Conservation (phyloP, 2,888 invertebrate genomes). For the Zhuqinia jingwanae region DNA sequence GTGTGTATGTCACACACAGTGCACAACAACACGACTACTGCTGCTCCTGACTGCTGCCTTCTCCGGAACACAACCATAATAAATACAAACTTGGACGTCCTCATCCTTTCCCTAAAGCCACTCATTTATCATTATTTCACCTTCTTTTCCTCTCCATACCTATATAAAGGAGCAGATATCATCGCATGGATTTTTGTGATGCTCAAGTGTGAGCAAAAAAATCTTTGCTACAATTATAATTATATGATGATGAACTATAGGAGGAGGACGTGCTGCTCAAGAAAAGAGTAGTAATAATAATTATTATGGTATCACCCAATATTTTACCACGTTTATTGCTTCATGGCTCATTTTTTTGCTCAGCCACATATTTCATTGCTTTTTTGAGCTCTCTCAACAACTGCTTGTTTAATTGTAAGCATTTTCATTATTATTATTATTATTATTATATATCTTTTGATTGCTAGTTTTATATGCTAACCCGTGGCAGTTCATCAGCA, state of each 20-base stretch:
- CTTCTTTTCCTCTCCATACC: conserved; percentile 24
- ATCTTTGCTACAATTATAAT: neutral
- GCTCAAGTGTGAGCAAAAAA: too few species aligned
- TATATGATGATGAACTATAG: too few species aligned
- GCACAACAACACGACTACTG: conserved; percentile 11
- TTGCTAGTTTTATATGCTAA: conserved; percentile 55
- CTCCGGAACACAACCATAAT: neutral
- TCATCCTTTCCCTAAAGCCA: conserved; percentile 39
- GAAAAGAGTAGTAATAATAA: too few species aligned
- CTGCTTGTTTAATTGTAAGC: conserved; percentile 32
- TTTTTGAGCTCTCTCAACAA: conserved; percentile 14
- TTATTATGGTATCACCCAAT: conserved; percentile 46
- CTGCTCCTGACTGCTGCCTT: neutral
- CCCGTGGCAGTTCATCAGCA: conserved; percentile 71
- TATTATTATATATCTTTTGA: too few species aligned
- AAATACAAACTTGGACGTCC: neutral
- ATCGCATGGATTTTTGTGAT: conserved; percentile 7
- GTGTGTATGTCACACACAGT: conserved; percentile 51
- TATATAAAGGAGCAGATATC: conserved; percentile 43
- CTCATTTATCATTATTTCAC: conserved; percentile 71
- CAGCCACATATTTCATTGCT: conserved; percentile 46
- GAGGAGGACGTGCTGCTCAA: too few species aligned
- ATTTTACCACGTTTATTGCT: conserved; percentile 22
- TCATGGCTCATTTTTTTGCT: neutral
- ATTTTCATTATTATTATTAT: conserved; percentile 5